Evolutionary conservation across 2,113 vertebrate genomes (phyloP), one percentile per base, ranked within the genome.

Genomic region (Cyprinus carpio): DNA sequence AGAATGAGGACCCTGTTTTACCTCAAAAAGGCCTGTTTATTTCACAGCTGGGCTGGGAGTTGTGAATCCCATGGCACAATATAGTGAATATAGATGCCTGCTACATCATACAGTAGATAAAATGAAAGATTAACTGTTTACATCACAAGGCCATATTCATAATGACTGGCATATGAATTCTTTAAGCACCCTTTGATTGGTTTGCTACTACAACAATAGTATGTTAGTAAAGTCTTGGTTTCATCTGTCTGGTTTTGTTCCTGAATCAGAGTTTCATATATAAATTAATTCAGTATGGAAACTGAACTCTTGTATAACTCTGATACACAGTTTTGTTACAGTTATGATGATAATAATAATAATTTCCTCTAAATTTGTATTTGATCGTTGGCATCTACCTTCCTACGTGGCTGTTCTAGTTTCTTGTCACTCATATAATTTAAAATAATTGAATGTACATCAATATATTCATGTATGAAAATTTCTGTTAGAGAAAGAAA

Each of bases 1-100:
- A 84, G 81, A 86, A 82, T 60, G 67, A 80, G 34, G 2, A 51
- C 43, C 67, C 58, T 88, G 84, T 85, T 85, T 64, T 2, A 77
- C 25, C 23, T 77, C 27, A 78, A 54, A 51, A 84, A 54, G 43
- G 25, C 13, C 13, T 78, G 58, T 49, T 49, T 78, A 31, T 54
- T 71, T 67, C 6, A n/a, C 54, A 81, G 79, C 16, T 65, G 69
- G 76, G 65, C 34, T 23, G 27, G 23, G n/a, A 72, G n/a, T 34
- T 51, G 25, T 43, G 78, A 43, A 20, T 81, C 58, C 78, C 23
- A 20, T 1, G 11, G 18, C 9, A n/a, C 58, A 40, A 64, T 60
- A 31, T 77, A 56, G 46, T 56, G 16, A 0, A 0, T 20, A n/a
- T n/a, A n/a, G n/a, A 29, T 77, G 51, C 0, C 51, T 54, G 49